Evolutionary conservation across 2,797 vertebrate genomes (phyloP).

Genomic region (Sebastes itinus): DNA sequence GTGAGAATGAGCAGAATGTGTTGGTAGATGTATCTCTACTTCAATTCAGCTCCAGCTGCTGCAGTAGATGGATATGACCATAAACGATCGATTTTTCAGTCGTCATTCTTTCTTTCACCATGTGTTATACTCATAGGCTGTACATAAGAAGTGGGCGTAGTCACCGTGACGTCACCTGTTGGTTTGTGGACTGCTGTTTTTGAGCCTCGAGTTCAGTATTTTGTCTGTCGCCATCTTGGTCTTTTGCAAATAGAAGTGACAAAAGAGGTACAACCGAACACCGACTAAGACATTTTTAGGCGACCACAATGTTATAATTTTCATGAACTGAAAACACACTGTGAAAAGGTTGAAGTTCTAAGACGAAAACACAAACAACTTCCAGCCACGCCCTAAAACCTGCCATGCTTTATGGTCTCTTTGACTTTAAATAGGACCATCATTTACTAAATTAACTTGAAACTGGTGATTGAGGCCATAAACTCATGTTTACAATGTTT

Average conservation of each 20-base stretch:
- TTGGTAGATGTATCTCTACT: not conserved
- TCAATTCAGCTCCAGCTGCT: not conserved
- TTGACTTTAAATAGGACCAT: not conserved
- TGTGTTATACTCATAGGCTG: not conserved
- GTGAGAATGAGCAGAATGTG: conserved; percentile 12
- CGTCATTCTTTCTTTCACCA: not conserved
- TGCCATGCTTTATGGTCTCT: no score
- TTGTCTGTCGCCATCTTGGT: not conserved
- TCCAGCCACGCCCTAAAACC: no score
- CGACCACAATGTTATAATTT: not conserved
- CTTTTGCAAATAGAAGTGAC: not conserved
- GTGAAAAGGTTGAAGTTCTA: no score
- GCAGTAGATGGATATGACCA: not conserved
- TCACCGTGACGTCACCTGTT: not conserved
- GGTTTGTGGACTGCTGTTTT: not conserved
- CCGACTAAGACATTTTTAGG: no score
- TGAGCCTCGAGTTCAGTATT: not conserved
- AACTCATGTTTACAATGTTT: not conserved
- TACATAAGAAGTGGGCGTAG: not conserved
- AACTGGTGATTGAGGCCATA: not conserved
- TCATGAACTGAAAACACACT: no score
- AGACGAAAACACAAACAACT: no score
- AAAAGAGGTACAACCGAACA: not conserved
- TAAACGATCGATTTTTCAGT: not conserved
- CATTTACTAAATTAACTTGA: not conserved